Evolutionary conservation across 2,113 vertebrate genomes (phyloP).

Genomic region (Acanthochromis polyacanthus): DNA sequence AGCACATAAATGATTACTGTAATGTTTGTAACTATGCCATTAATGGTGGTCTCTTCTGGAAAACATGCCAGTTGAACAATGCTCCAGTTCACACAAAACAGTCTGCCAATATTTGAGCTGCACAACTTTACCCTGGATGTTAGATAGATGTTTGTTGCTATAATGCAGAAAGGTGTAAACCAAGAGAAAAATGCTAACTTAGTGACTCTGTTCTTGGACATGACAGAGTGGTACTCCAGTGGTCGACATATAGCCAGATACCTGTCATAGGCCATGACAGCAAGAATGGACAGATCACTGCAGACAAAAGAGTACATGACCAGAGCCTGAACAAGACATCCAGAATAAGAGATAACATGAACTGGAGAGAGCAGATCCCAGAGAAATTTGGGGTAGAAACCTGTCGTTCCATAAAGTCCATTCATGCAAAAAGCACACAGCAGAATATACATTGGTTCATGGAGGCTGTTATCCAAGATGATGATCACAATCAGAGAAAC

Average conservation of each 20-base stretch:
- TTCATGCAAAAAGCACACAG: conserved; percentile 62
- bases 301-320: conserved; percentile 39
- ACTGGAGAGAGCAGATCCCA: conserved; percentile 49
- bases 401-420: conserved; percentile 56
- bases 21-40: conserved; percentile 27
- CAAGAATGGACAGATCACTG: conserved; percentile 54
- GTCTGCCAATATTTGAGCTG: conserved; percentile 22
- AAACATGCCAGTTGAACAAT: conserved; percentile 59
- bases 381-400: conserved; percentile 67
- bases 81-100: conserved; percentile 51
- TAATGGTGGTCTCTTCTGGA: neutral
- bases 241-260: conserved; percentile 70
- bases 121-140: conserved; percentile 43
- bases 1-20: conserved; percentile 21
- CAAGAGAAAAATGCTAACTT: conserved; percentile 43
- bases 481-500: conserved; percentile 46
- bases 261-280: conserved; percentile 66
- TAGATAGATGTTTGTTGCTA: conserved; percentile 7
- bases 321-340: conserved; percentile 55
- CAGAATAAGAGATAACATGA: conserved; percentile 54
- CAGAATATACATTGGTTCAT: conserved; percentile 72
- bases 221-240: conserved; percentile 55
- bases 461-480: conserved; percentile 53
- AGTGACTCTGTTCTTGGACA: conserved; percentile 40
- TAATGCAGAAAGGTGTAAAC: conserved; percentile 21